A percentile compares a stretch with the other conserved stretches of the same genome.
Evolutionary conservation across 53 echinoderm and acorn worm species (phyloP).

Genomic region (Apostichopus leukothele): DNA sequence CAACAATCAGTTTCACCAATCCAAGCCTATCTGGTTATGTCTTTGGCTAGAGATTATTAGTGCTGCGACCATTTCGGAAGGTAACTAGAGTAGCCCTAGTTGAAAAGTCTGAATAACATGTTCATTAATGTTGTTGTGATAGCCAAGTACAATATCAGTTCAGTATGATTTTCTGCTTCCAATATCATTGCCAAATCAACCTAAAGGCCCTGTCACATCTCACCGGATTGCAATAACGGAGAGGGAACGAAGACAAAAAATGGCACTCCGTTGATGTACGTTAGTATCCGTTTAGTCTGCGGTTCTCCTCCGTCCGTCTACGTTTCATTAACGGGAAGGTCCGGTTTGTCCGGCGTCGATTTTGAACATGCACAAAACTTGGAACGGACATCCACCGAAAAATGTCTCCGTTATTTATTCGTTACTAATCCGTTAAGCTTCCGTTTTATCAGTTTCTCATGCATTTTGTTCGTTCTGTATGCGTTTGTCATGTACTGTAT

Average conservation of each 20-base stretch:
- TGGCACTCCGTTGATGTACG: conserved; percentile 9
- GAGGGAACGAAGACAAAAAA: neutral
- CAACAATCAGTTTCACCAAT: no score
- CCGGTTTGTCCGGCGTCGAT: neutral
- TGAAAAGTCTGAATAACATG: no score
- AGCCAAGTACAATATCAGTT: no score
- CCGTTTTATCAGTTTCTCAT: conserved; percentile 1
- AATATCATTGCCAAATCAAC: no score
- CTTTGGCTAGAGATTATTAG: no score
- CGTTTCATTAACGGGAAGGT: no score
- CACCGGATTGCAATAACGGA: neutral
- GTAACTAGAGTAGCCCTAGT: no score
- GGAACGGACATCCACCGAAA: conserved; percentile 9
- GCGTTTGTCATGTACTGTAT: conserved; percentile 14
- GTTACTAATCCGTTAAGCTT: conserved; percentile 18
- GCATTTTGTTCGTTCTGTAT: neutral
- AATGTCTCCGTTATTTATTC: conserved; percentile 27
- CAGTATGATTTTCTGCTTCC: no score
- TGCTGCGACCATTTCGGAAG: no score
- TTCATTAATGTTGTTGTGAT: no score
- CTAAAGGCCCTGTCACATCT: conserved; percentile 16
- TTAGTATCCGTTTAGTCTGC: conserved; percentile 14
- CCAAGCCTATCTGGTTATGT: no score
- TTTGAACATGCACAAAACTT: conserved; percentile 20
- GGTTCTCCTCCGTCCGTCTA: neutral